Base-by-base conservation (phyloP, 2,113 vertebrate genomes). In the Herpetotheres cachinnans region DNA sequence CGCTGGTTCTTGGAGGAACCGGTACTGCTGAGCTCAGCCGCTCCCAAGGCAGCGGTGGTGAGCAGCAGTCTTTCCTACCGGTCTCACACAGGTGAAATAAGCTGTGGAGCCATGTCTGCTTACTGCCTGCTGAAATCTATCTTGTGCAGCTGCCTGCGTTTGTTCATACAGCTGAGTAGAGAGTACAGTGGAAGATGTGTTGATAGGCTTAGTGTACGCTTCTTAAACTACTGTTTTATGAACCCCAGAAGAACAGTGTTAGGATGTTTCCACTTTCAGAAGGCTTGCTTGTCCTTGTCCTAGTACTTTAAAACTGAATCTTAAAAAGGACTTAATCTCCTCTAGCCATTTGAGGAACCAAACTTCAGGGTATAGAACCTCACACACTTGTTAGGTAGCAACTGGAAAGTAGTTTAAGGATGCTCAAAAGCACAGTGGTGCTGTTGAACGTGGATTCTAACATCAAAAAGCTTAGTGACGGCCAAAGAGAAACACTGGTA, bases 171-270 rank as follows among this genome's bases (percentile, higher is more conserved):
- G 56, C 62, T 56, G 59, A 61, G 61, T 7, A 44, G 27, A 44
- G 38, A 27, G 47, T 14, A 5, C 2, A 34, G 61, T 10, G n/a
- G 16, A 47, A 54, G 58, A 12, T 1, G 0, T 38, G 12, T n/a
- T 46, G 25, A 16, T 20, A 59, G 58, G 13, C 29, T 52, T 34
- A 27, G 16, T 7, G 25, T 21, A 9, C 1, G 1, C 20, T 32
- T 76, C 17, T 42, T 5, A 8, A 76, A 69, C 52, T 61, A 20
- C 36, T 80, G 21, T 25, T 72, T 42, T 38, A 0, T 55, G 26
- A 78, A 40, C 19, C 25, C 29, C n/a, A 15, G 9, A 88, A 74
- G 49, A 93, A 7, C 25, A 80, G 38, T 34, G 9, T 66, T 54
- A 20, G 7, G 16, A 76, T 24, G 26, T 27, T 86, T 29, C 29